phyloP scores from a whole-genome alignment of 2,888 invertebrate species.

The Hydroisotoma schaefferi region DNA sequence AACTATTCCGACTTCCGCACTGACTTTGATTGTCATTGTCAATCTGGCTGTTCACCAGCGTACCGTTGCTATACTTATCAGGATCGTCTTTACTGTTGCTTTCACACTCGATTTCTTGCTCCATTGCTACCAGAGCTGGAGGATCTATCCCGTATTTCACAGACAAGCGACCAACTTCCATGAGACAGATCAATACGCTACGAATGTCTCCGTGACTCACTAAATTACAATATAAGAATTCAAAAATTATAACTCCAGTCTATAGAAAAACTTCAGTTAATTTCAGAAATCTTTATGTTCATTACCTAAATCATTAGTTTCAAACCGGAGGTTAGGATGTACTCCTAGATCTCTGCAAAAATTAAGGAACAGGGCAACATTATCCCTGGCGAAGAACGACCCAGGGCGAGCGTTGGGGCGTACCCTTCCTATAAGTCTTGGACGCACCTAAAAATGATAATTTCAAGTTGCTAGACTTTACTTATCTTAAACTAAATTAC shows the following conservation, averaged over 20 bases:
- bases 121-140: conserved; percentile 74
- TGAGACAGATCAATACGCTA: conserved; percentile 76
- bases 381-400: conserved; percentile 84
- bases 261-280: conserved; percentile 8
- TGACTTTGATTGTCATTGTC: conserved; percentile 27
- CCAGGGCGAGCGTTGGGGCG: conserved; percentile 78
- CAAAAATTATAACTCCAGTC: conserved; percentile 1
- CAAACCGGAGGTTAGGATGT: conserved; percentile 81
- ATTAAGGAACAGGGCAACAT: conserved; percentile 81
- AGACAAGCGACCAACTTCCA: conserved; percentile 79
- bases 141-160: conserved; percentile 75
- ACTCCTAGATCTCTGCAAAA: conserved; percentile 81
- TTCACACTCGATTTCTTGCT: conserved; percentile 80
- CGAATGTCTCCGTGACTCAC: conserved; percentile 79
- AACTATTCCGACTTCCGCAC: conserved; percentile 30
- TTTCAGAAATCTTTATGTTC: conserved; percentile 11
- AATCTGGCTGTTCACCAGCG: conserved; percentile 22
- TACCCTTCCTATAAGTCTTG: conserved; percentile 69
- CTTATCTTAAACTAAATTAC: neutral
- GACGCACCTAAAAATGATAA: conserved; percentile 61
- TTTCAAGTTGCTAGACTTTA: neutral
- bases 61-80: conserved; percentile 14
- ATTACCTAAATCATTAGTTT: conserved; percentile 82
- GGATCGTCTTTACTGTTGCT: conserved; percentile 58
- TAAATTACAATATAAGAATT: conserved; percentile 49